Percentiles rank a stretch among this genome's conserved stretches.
phyloP scores from a whole-genome alignment of 2,113 vertebrate genomes.

The Dermatemys mawii region DNA sequence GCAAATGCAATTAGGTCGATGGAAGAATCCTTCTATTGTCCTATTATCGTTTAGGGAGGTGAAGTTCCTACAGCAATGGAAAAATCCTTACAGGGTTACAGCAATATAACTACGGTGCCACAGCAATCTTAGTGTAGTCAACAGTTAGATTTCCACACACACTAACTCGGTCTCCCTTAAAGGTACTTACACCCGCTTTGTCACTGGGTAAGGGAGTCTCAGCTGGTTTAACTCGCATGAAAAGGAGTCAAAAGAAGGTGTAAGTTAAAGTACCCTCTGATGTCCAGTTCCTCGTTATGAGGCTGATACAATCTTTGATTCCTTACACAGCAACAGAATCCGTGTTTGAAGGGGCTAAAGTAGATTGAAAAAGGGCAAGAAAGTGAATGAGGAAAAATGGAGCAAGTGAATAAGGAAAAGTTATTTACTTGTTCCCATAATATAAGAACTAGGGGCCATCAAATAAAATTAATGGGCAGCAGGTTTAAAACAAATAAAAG shows the following conservation, averaged over 20 bases:
- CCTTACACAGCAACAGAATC: background rate
- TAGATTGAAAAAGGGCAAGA: background rate
- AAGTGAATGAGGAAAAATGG: too few relatives aligned
- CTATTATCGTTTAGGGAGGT: background rate
- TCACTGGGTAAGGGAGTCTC: background rate
- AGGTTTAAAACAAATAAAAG: too few relatives aligned
- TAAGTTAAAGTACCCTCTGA: background rate
- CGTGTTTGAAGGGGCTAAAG: fast-evolving
- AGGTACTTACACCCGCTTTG: background rate
- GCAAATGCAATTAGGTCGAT: background rate
- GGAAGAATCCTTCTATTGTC: background rate
- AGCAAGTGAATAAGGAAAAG: too few relatives aligned
- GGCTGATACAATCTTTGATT: background rate
- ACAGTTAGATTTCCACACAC: fast-evolving
- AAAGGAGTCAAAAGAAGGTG: background rate
- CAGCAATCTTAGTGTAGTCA: background rate
- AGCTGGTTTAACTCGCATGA: background rate
- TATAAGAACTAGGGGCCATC: too few relatives aligned
- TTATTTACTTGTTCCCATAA: too few relatives aligned
- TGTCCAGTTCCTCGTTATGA: background rate
- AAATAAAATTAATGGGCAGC: too few relatives aligned
- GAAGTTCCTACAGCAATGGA: background rate
- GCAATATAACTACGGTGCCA: background rate
- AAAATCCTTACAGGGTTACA: background rate
- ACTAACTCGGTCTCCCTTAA: fast-evolving